phyloP scores from a whole-genome alignment of 2,113 vertebrate genomes.

The Axis porcinus region DNA sequence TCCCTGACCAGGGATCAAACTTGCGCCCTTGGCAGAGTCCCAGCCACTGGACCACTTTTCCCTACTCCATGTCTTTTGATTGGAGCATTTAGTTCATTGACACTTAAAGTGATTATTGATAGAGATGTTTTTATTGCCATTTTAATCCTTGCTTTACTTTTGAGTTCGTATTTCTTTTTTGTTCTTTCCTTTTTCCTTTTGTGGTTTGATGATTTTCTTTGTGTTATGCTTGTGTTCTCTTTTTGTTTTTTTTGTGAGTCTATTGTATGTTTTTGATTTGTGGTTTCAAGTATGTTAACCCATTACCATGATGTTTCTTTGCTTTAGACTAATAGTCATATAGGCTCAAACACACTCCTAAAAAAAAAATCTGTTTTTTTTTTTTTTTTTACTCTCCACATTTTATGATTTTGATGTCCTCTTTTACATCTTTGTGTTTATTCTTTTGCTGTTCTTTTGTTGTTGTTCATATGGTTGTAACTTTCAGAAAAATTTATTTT shows the following conservation, averaged over 20 bases:
- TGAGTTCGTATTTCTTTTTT: not conserved
- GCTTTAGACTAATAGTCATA: not conserved
- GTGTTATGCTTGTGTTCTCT: not conserved
- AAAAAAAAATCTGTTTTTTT: not conserved
- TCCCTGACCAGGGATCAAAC: not conserved
- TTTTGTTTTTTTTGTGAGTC: not conserved
- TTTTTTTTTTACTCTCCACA: not conserved
- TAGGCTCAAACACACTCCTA: not conserved
- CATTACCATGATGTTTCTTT: not conserved
- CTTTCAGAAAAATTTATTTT: not conserved
- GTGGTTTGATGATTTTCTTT: not conserved
- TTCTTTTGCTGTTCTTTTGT: not conserved
- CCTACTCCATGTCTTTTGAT: not conserved
- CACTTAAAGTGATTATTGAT: not conserved
- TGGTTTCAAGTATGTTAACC: not conserved
- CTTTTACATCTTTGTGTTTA: not conserved
- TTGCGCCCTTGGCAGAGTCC: not conserved
- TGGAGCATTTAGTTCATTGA: not conserved
- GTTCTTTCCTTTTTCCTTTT: not conserved
- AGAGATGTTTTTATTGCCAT: not conserved
- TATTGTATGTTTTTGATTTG: not conserved
- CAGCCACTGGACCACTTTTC: not conserved
- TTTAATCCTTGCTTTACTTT: not conserved
- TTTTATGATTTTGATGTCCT: not conserved
- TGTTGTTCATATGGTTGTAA: not conserved